phyloP scores from a whole-genome alignment of 2,113 vertebrate species.

The Condylura cristata region DNA sequence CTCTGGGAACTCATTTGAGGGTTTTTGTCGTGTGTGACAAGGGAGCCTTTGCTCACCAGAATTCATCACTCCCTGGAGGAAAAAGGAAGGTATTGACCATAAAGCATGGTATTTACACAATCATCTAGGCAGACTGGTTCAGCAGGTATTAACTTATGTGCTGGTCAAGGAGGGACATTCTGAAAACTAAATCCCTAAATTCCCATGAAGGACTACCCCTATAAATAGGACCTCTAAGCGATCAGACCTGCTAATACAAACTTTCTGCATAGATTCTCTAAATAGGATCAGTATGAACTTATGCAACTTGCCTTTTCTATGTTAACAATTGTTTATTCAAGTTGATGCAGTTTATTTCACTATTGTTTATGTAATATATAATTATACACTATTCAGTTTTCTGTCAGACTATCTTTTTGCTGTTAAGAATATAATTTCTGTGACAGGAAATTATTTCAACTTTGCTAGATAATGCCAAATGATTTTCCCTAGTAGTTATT shows the following conservation, averaged over 20 bases:
- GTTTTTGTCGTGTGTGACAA: background rate
- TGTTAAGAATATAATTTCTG: background rate
- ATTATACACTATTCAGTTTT: background rate
- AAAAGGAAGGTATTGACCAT: background rate
- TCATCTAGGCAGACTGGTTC: background rate
- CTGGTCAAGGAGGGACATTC: background rate
- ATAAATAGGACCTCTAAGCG: background rate
- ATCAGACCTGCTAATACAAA: background rate
- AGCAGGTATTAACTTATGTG: background rate
- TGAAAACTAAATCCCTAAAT: background rate
- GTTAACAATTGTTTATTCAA: background rate
- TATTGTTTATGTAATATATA: background rate
- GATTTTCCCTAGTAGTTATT: slow-evolving; percentile 9
- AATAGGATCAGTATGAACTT: slow-evolving; percentile 10
- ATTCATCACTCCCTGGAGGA: background rate
- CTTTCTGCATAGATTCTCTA: background rate
- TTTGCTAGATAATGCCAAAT: background rate
- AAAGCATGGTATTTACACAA: background rate
- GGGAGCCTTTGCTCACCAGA: background rate
- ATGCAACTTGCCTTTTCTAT: background rate
- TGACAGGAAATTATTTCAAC: background rate
- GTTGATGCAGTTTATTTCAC: background rate
- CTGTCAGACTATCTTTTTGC: background rate
- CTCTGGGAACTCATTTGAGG: background rate
- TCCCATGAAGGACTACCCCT: background rate